phyloP scores from a whole-genome alignment of 2,797 vertebrate genomes.

The Sebastes oblongus region DNA sequence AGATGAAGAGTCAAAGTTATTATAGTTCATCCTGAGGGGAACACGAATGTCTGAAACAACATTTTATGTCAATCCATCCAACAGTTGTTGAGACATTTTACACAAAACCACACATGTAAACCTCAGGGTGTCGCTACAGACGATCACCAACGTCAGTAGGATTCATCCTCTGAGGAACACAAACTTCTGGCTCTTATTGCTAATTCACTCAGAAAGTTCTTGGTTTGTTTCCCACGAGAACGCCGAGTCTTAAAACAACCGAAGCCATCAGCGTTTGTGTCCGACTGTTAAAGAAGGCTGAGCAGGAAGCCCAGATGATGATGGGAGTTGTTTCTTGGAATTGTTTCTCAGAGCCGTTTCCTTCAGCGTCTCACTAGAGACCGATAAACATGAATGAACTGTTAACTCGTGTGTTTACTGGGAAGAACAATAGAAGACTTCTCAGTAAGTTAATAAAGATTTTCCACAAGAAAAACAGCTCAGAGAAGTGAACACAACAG shows the following conservation, averaged over 20 bases:
- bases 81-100: not conserved
- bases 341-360: conserved; percentile 11
- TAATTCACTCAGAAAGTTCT: not conserved
- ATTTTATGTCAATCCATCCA: not conserved
- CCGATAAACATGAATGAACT: conserved; percentile 4
- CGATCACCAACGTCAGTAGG: too few species aligned
- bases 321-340: not conserved
- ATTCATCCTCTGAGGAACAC: too few species aligned
- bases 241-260: not conserved
- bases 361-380: not conserved
- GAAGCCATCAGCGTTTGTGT: not conserved
- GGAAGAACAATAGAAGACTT: not conserved
- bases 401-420: not conserved
- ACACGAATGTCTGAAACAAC: not conserved
- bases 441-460: not conserved
- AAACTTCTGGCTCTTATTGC: too few species aligned
- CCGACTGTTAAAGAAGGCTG: not conserved
- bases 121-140: too few species aligned
- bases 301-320: conserved; percentile 17
- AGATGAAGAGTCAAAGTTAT: not conserved
- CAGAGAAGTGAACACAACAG: too few species aligned
- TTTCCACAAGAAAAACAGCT: not conserved
- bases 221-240: not conserved
- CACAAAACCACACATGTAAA: too few species aligned
- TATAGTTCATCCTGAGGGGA: not conserved